Percentiles rank a stretch among this genome's conserved stretches.
Evolutionary conservation across 2,797 vertebrate genomes (phyloP).

Genomic region (Picus viridis): DNA sequence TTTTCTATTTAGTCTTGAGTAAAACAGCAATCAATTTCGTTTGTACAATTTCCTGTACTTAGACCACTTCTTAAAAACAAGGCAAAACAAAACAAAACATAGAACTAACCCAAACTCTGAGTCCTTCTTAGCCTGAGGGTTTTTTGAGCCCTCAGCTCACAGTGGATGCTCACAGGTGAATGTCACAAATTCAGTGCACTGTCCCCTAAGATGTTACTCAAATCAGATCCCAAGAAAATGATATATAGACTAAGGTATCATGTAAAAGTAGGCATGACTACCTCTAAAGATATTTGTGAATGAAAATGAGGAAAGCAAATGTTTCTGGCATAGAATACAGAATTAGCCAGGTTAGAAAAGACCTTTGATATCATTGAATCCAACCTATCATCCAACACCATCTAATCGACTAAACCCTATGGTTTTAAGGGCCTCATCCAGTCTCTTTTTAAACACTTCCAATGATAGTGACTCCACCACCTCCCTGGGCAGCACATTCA

Average conservation of each 20-base stretch:
- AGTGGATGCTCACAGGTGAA: background rate
- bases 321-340: background rate
- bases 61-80: background rate
- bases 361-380: too few species aligned
- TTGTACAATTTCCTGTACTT: background rate
- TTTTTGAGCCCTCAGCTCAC: background rate
- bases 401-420: too few species aligned
- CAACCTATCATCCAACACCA: too few species aligned
- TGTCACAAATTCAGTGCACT: background rate
- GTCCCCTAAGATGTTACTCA: background rate
- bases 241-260: background rate
- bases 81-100: background rate
- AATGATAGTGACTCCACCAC: too few species aligned
- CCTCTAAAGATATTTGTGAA: background rate
- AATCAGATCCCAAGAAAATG: background rate
- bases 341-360: too few species aligned
- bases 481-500: too few species aligned
- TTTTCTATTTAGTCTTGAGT: conserved; percentile 9
- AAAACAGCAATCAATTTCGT: background rate
- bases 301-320: background rate
- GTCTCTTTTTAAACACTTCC: too few species aligned
- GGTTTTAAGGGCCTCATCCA: too few species aligned
- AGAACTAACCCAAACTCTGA: background rate
- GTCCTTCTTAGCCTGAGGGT: background rate
- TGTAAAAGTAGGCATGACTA: background rate